Percentiles rank a stretch among this genome's conserved stretches.
These are phyloP conservation scores for Chlorocebus sabaeus DNA, from an alignment of 2,113 vertebrate genomes.

Conservation along the genomic window DNA sequence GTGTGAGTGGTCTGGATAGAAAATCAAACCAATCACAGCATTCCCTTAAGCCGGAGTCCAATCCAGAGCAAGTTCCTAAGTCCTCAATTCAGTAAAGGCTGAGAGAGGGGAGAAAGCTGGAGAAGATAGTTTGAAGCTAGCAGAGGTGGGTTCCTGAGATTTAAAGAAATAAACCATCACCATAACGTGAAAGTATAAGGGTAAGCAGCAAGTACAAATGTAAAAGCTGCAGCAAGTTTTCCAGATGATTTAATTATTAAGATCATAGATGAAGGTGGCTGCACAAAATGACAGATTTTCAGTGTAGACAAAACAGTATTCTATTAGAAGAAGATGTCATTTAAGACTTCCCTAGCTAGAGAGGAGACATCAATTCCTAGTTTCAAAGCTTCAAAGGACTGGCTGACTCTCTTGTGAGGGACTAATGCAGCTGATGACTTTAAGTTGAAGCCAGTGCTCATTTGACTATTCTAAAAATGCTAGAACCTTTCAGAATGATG, in stretches of 20 bases:
- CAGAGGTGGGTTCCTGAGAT: neutral
- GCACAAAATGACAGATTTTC: neutral
- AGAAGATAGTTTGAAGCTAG: neutral
- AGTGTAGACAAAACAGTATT: neutral
- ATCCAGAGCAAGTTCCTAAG: neutral
- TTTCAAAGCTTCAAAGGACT: neutral
- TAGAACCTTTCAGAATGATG: neutral
- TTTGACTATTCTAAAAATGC: neutral
- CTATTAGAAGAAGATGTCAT: neutral
- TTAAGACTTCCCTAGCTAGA: neutral
- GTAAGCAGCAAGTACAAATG: neutral
- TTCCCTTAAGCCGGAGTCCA: neutral
- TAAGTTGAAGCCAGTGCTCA: neutral
- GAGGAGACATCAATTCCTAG: neutral
- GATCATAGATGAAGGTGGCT: neutral
- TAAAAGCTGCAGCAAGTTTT: neutral
- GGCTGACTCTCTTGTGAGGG: neutral
- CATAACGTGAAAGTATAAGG: neutral
- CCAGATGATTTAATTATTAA: neutral
- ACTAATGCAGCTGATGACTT: neutral
- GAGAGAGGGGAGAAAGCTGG: neutral
- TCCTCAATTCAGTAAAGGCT: neutral
- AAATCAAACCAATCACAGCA: neutral
- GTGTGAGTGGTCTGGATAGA: neutral
- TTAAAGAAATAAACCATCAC: neutral